These are phyloP conservation scores for Ceramica pisi DNA, from an alignment of 2,888 invertebrate genomes.

Conservation along the genomic window DNA sequence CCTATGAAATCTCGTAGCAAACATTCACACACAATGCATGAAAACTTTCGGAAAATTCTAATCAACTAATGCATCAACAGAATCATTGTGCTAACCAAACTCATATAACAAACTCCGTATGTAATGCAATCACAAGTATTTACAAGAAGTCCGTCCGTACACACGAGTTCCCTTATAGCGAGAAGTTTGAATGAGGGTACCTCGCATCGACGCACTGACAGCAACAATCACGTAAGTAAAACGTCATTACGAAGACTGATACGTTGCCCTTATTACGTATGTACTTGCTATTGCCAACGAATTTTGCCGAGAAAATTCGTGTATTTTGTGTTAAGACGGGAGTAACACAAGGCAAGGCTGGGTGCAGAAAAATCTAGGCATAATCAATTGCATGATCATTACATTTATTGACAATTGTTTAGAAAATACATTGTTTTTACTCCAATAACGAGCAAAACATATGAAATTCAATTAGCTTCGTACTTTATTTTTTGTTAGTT, in stretches of 20 bases:
- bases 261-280: conserved; percentile 74
- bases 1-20: conserved; percentile 32
- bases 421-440: too few relatives aligned
- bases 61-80: conserved; percentile 51
- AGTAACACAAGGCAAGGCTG: too few relatives aligned
- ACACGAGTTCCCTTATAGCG: conserved; percentile 75
- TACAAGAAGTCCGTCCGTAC: conserved; percentile 45
- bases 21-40: conserved; percentile 19
- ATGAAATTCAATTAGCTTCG: too few relatives aligned
- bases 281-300: conserved; percentile 60
- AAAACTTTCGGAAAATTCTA: conserved; percentile 25
- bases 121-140: conserved; percentile 56
- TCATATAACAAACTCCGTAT: conserved; percentile 30
- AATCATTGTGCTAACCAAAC: conserved; percentile 23
- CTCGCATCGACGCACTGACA: conserved; percentile 79
- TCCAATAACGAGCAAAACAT: too few relatives aligned
- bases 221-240: conserved; percentile 87
- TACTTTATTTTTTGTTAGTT: too few relatives aligned
- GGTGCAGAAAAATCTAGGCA: too few relatives aligned
- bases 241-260: conserved; percentile 84
- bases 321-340: conserved; percentile 7
- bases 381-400: too few relatives aligned
- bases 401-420: too few relatives aligned
- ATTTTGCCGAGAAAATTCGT: background rate
- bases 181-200: conserved; percentile 64